These are phyloP conservation scores for Drosophila guanche DNA, from an alignment of 1,140 invertebrate genomes.

Conservation along the genomic window DNA sequence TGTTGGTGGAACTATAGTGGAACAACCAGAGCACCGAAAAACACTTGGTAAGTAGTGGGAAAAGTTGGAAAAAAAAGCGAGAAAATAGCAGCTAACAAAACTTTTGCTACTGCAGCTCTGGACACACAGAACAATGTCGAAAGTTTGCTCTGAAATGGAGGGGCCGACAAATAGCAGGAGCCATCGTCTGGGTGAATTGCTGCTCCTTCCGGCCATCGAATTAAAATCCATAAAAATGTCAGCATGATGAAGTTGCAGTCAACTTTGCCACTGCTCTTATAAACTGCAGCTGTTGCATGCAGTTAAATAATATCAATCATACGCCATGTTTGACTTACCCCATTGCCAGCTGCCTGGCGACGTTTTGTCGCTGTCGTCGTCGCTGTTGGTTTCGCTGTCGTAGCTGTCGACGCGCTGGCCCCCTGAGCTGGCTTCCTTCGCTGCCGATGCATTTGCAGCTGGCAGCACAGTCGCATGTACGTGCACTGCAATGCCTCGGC, in stretches of 20 bases:
- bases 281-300: slow-evolving; percentile 30
- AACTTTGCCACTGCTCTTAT: slow-evolving; percentile 15
- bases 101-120: slow-evolving; percentile 30
- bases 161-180: slow-evolving; percentile 44
- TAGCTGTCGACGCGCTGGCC: slow-evolving; percentile 5
- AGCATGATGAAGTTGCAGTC: slow-evolving; percentile 40
- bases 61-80: slow-evolving; percentile 51
- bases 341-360: slow-evolving; percentile 48
- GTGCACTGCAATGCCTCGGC: slow-evolving; percentile 89
- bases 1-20: slow-evolving; percentile 35
- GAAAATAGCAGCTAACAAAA: slow-evolving; percentile 62
- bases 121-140: slow-evolving; percentile 55
- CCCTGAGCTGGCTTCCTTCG: slow-evolving; percentile 10
- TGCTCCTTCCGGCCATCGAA: slow-evolving; percentile 45
- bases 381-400: slow-evolving; percentile 16
- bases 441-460: slow-evolving; percentile 62
- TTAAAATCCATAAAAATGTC: slow-evolving; percentile 69
- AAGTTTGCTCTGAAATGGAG: slow-evolving; percentile 45
- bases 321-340: slow-evolving; percentile 64
- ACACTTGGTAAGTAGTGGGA: slow-evolving; percentile 52
- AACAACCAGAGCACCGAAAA: slow-evolving; percentile 26
- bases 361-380: slow-evolving; percentile 38
- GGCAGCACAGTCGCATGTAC: slow-evolving; percentile 88
- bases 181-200: slow-evolving; percentile 16
- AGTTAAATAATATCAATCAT: slow-evolving; percentile 70